Percentiles rank a stretch among this genome's conserved stretches.
Evolutionary conservation across 30 jellyfish, hydroid and myxozoan species (phyloP).

Genomic region (Sanderia malayensis): DNA sequence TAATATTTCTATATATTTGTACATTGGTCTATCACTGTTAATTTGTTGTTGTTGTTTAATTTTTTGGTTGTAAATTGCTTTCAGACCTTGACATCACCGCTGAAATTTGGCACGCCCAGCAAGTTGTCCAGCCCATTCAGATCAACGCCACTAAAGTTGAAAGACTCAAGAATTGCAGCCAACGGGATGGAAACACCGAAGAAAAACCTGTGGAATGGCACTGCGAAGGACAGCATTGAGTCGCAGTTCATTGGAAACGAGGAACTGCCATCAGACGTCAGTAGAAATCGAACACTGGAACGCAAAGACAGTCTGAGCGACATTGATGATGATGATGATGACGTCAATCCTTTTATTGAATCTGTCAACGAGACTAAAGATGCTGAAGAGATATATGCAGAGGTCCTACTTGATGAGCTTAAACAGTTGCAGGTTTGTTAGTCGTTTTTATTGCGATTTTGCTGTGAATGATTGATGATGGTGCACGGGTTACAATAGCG

Average conservation of each 20-base stretch:
- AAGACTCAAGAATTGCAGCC: slow-evolving; percentile 14
- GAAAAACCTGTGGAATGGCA: slow-evolving; percentile 13
- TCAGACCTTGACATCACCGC: slow-evolving; percentile 89
- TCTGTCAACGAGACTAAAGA: slow-evolving; percentile 60
- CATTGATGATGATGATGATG: slow-evolving; percentile 76
- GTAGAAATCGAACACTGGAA: slow-evolving; percentile 13
- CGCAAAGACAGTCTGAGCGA: slow-evolving; percentile 81
- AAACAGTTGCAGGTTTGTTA: slow-evolving; percentile 81
- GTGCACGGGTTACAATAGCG: too few relatives aligned
- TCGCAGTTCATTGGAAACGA: slow-evolving; percentile 28
- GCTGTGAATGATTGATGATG: too few relatives aligned
- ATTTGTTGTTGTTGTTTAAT: too few relatives aligned
- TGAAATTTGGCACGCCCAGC: slow-evolving; percentile 77
- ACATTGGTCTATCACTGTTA: too few relatives aligned
- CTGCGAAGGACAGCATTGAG: slow-evolving; percentile 15
- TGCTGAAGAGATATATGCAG: slow-evolving; percentile 73
- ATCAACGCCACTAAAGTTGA: slow-evolving; percentile 70
- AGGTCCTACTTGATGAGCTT: slow-evolving; percentile 82
- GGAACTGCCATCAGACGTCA: slow-evolving; percentile 11
- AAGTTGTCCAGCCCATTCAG: slow-evolving; percentile 29
- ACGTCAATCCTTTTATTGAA: slow-evolving; percentile 81
- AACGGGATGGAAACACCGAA: slow-evolving; percentile 29
- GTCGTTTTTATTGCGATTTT: too few relatives aligned
- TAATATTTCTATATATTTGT: too few relatives aligned
- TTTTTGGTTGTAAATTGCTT: too few relatives aligned